These are phyloP conservation scores for Coptotermes formosanus DNA, from an alignment of 1,140 invertebrate species.

Conservation along the genomic window DNA sequence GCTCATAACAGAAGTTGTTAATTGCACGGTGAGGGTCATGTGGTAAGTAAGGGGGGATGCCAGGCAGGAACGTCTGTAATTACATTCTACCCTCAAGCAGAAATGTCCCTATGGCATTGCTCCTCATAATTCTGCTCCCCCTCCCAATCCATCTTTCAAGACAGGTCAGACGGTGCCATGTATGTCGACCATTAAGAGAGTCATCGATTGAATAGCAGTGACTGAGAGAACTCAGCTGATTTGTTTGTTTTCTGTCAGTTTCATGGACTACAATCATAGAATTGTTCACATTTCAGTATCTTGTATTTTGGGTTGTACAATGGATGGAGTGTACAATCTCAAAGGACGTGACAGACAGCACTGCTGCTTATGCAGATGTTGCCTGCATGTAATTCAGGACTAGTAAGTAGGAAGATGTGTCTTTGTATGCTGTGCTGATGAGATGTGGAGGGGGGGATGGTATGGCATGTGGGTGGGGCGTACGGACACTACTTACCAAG, in stretches of 20 bases:
- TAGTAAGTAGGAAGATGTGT: background rate
- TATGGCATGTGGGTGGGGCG: background rate
- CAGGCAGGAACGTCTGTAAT: background rate
- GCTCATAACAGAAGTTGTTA: background rate
- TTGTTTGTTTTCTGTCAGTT: background rate
- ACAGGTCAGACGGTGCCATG: background rate
- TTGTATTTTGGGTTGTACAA: background rate
- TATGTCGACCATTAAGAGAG: background rate
- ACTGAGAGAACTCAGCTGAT: background rate
- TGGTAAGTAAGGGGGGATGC: background rate
- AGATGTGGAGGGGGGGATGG: background rate
- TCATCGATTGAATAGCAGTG: background rate
- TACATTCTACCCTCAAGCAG: slow-evolving; percentile 1
- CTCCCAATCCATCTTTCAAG: background rate
- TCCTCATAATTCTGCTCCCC: background rate
- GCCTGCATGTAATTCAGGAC: background rate
- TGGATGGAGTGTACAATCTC: background rate
- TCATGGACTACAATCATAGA: background rate
- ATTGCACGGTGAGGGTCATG: background rate
- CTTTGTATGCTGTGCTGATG: background rate
- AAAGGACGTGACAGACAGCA: background rate
- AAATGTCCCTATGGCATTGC: background rate
- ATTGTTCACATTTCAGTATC: background rate
- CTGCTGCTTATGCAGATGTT: background rate
- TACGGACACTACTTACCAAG: background rate